Conservation (phyloP, 2,797 vertebrate species). For the Anas bernieri region DNA sequence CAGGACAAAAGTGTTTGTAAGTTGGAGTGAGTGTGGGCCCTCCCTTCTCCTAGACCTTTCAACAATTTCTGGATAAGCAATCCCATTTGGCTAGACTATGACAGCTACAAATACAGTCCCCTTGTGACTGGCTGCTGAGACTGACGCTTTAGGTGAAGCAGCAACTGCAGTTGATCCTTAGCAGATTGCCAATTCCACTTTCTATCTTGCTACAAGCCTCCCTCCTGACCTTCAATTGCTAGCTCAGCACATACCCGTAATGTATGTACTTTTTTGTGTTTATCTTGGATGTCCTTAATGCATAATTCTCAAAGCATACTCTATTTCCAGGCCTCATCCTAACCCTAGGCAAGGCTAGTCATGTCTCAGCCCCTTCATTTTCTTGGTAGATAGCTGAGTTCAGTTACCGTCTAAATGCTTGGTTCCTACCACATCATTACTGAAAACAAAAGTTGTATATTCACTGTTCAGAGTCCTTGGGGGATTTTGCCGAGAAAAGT, state of each 20-base stretch:
- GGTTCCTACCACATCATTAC: background rate
- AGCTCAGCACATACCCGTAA: background rate
- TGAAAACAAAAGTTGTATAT: background rate
- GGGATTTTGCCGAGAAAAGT: background rate
- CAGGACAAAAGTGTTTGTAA: background rate
- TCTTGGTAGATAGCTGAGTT: background rate
- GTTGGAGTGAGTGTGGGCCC: background rate
- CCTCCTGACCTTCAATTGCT: background rate
- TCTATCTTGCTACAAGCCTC: background rate
- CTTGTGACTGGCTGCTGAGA: background rate
- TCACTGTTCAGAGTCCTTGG: background rate
- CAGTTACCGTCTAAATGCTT: background rate
- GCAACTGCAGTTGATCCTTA: background rate
- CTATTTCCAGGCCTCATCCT: background rate
- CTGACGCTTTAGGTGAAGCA: background rate
- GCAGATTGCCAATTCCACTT: background rate
- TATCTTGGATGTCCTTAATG: background rate
- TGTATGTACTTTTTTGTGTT: background rate
- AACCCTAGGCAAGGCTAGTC: background rate
- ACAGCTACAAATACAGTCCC: background rate
- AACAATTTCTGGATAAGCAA: background rate
- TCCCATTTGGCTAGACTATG: background rate
- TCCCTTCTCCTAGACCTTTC: background rate
- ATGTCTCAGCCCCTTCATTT: background rate
- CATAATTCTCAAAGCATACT: background rate